Evolutionary conservation across 1,140 invertebrate genomes (phyloP), one percentile per base, ranked within the genome.

Genomic region (Chlorops oryzae): DNA sequence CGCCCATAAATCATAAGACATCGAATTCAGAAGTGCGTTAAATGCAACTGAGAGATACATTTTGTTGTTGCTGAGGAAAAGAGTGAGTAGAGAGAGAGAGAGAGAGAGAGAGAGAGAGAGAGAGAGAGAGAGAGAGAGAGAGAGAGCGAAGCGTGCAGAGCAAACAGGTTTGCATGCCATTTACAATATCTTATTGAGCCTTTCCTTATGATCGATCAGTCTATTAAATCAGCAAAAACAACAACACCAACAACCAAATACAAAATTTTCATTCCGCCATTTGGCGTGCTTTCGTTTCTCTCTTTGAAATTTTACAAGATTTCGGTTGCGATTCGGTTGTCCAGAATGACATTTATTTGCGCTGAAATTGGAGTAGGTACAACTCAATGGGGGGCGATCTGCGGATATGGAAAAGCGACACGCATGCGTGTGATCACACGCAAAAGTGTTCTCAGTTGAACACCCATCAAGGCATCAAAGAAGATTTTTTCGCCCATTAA

Each of bases 181-280:
- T 47, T 15, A 9, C 13, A 3, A 15, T 15, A 22, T 44, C 10
- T 32, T 42, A 2, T 21, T 5, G 7, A 17, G 7, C 12, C 35
- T 38, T 22, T 42, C 25, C 39, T 53, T 49, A 53, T 53, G 51
- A 53, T 53, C 51, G 51, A 53, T 53, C 51, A 53, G 51, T 53
- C 46, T 53, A 48, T 53, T 53, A 53, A 32, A 32, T 32, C 15
- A 32, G 49, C 40, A 47, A 23, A 21, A 47, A 52, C 44, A 41
- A 47, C 44, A 47, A 28, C 13, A 32, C 24, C 38, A 52, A 27
- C 42, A 46, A n/a, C n/a, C n/a, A n/a, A n/a, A n/a, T n/a, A n/a
- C n/a, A n/a, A n/a, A n/a, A n/a, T n/a, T n/a, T n/a, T n/a, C n/a
- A n/a, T n/a, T n/a, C n/a, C n/a, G n/a, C n/a, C n/a, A n/a, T n/a